Evolutionary conservation across 2,888 invertebrate species (phyloP).

Genomic region (Drosophila diplacantha): DNA sequence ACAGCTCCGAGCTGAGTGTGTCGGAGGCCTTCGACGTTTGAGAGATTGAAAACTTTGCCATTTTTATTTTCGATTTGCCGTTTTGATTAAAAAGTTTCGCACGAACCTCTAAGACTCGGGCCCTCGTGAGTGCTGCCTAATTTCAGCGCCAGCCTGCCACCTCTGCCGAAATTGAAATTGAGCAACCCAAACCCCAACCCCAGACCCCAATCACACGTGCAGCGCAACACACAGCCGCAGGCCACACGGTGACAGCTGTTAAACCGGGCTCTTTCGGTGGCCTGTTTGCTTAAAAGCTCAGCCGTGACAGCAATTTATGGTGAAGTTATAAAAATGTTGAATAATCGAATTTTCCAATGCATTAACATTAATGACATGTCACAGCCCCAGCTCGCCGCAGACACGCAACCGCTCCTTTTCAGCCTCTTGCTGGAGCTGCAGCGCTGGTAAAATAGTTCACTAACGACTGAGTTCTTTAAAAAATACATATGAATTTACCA

Average conservation of each 20-base stretch:
- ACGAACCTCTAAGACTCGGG: conserved; percentile 36
- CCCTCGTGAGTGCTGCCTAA: conserved; percentile 23
- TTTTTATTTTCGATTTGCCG: conserved; percentile 59
- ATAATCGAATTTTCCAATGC: conserved; percentile 67
- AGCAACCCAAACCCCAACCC: conserved; percentile 4
- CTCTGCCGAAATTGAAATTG: conserved; percentile 19
- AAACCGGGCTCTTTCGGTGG: conserved; percentile 27
- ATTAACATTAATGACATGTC: conserved; percentile 59
- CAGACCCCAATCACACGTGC: conserved; percentile 4
- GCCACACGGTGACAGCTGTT: conserved; percentile 39
- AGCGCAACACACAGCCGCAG: conserved; percentile 14
- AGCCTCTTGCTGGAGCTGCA: neutral
- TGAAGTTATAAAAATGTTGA: conserved; percentile 45
- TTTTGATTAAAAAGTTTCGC: conserved; percentile 69
- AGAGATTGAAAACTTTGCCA: conserved; percentile 63
- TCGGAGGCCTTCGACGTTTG: conserved; percentile 67
- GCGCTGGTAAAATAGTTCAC: neutral
- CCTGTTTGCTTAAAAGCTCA: conserved; percentile 43
- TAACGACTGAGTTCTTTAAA: neutral
- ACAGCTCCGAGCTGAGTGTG: conserved; percentile 65
- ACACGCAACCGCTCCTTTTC: neutral
- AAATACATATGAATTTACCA: neutral
- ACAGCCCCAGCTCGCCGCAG: conserved; percentile 8
- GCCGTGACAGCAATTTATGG: conserved; percentile 46
- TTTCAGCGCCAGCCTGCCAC: conserved; percentile 13